A percentile compares a stretch with the other conserved stretches of the same genome.
These are phyloP conservation scores for Bufotes viridis DNA, from an alignment of 2,797 vertebrate species.

Conservation along the genomic window DNA sequence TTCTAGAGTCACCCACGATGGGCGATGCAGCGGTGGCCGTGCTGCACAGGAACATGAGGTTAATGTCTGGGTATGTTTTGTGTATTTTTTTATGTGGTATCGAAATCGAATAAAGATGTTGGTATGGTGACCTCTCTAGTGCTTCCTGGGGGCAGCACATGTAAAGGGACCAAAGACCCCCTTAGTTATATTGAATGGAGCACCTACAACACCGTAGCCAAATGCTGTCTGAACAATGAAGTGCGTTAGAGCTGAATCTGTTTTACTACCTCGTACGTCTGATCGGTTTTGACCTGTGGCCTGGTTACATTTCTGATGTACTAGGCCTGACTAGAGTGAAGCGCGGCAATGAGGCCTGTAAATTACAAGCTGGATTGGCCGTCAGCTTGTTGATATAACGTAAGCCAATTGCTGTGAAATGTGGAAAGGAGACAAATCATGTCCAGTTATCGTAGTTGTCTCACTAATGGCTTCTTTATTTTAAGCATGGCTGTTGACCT, in stretches of 20 bases:
- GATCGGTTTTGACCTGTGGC: not conserved
- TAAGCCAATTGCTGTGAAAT: slow-evolving; percentile 1
- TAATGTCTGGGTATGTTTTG: no score
- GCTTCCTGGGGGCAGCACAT: no score
- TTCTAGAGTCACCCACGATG: no score
- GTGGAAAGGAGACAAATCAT: slow-evolving; percentile 23
- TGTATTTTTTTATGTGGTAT: no score
- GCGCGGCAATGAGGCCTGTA: not conserved
- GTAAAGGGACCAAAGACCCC: no score
- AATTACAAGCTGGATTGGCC: not conserved
- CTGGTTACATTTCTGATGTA: not conserved
- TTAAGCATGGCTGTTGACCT: slow-evolving; percentile 27
- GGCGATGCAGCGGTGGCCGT: no score
- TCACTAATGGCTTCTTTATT: slow-evolving; percentile 43
- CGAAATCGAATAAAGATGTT: no score
- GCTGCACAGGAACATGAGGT: no score
- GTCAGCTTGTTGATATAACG: not conserved
- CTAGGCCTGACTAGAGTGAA: not conserved
- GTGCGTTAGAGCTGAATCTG: no score
- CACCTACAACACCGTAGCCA: not conserved
- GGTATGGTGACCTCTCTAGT: no score
- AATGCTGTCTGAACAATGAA: not conserved
- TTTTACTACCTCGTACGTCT: no score
- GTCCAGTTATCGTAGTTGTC: slow-evolving; percentile 12
- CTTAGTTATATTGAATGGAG: not conserved